These are phyloP conservation scores for Monarcha castaneiventris DNA, from an alignment of 2,113 vertebrate genomes.

Conservation along the genomic window DNA sequence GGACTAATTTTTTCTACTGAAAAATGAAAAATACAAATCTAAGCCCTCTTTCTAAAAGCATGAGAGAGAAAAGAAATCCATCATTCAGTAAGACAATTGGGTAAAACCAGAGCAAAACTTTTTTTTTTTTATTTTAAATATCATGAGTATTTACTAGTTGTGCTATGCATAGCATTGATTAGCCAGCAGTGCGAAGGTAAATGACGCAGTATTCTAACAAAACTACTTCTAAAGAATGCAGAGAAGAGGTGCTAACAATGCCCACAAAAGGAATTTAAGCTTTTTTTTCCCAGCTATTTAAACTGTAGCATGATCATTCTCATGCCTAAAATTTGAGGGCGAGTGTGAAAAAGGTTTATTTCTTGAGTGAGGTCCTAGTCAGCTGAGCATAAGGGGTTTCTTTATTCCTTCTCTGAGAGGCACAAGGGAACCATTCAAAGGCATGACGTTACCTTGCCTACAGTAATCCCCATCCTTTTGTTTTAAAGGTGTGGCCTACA, in stretches of 20 bases:
- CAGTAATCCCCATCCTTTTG: not conserved
- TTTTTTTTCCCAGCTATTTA: not conserved
- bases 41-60: not conserved
- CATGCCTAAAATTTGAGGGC: not conserved
- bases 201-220: not conserved
- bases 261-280: not conserved
- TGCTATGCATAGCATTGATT: not conserved
- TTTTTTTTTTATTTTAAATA: not conserved
- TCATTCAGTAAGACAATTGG: not conserved
- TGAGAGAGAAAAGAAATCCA: not conserved
- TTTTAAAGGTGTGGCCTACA: not conserved
- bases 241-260: not conserved
- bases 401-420: not conserved
- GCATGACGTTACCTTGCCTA: not conserved
- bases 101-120: accelerated
- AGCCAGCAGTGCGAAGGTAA: not conserved
- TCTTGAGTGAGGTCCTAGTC: not conserved
- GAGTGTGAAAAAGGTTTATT: not conserved
- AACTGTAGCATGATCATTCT: not conserved
- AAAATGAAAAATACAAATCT: not conserved
- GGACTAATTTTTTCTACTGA: not conserved
- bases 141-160: not conserved
- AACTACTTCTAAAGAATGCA: not conserved
- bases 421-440: not conserved
- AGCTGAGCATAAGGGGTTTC: not conserved